A percentile compares a stretch with the other conserved stretches of the same genome.
Conservation (phyloP, 2,113 vertebrate genomes). For the Ceyx cyanopectus region DNA sequence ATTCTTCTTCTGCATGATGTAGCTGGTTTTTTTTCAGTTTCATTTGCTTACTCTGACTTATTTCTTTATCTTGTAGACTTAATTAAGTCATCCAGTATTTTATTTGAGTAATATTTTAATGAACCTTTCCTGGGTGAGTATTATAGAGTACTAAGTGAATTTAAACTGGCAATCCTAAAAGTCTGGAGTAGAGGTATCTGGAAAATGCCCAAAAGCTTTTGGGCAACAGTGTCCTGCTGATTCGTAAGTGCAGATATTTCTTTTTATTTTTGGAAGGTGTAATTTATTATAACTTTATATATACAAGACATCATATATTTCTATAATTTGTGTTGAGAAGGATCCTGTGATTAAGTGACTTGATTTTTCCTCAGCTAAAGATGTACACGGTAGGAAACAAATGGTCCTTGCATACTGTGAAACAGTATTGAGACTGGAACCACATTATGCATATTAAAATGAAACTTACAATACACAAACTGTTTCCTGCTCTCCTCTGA, state of each 20-base stretch:
- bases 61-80: neutral
- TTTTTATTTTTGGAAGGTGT: neutral
- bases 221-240: neutral
- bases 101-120: neutral
- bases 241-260: neutral
- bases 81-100: neutral
- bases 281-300: neutral
- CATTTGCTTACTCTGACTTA: neutral
- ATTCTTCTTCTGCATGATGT: neutral
- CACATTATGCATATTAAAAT: neutral
- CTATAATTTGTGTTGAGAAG: neutral
- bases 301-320: neutral
- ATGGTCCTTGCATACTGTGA: neutral
- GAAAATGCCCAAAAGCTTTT: neutral
- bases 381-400: neutral
- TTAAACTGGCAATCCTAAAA: neutral
- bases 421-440: neutral
- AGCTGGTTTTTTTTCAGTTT: neutral
- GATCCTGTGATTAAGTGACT: neutral
- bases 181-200: neutral
- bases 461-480: neutral
- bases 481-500: neutral
- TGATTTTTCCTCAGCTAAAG: neutral
- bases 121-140: neutral
- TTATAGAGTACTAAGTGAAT: neutral